Base-by-base conservation (phyloP, 2,113 vertebrate genomes). In the Holacanthus passer region DNA sequence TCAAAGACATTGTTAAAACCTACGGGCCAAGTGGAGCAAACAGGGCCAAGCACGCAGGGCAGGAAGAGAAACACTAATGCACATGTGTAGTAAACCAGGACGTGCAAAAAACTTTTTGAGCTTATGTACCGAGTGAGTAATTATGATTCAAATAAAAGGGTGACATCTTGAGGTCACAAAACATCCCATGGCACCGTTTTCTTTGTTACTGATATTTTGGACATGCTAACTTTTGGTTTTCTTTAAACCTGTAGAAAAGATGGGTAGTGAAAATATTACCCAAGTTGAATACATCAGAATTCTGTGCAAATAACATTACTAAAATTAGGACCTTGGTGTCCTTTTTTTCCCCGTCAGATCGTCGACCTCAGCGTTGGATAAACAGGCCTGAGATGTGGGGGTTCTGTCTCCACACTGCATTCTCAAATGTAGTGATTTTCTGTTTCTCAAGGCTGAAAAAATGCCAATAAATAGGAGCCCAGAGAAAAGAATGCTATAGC, bases 381-480 rank as follows among this genome's bases (percentile, higher is more conserved):
- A 22, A 7, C n/a, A 22, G 56, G 22, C 20, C 13, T 59, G 56
- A 55, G 16, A 43, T 41, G 22, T 55, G 74, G 58, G 50, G 74
- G 55, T 13, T 52, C 7, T 45, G 11, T 43, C 32, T 39, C 32
- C 60, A 58, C 13, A 48, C 17, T 45, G 4, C 78, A 65, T 72
- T 74, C 52, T 73, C 71, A 37, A 82, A 88, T 65, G 32, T 53
- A 73, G 65, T 7, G 47, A 79, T 77, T 85, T 60, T 83, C 50
- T 72, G 45, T 79, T 88, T 87, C 72, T 82, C 55, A 69, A 76
- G 60, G 59, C 64, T 85, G 64, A 86, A 85, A 80, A 79, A 80
- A 84, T 77, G 74, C 77, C 81, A 86, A 87, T 84, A 89, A 89
- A 89, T 77, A 65, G 83, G 65, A 88, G 83, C 69, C 59, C 32